Evolutionary conservation across 2,888 invertebrate genomes (phyloP).

Genomic region (Acronicta aceris): DNA sequence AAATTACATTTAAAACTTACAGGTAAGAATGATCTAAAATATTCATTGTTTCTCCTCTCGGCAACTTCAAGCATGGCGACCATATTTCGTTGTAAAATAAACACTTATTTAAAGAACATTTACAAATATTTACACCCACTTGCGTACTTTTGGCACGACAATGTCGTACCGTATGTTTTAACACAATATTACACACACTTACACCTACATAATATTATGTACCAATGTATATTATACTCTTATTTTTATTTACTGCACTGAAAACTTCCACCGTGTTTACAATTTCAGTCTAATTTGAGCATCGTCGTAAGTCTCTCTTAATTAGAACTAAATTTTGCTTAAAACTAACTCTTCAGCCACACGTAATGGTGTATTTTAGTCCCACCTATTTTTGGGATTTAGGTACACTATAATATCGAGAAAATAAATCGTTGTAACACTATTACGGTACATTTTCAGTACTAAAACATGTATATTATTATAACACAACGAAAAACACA

Average conservation of each 20-base stretch:
- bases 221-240: slow-evolving; percentile 25
- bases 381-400: slow-evolving; percentile 14
- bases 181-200: slow-evolving; percentile 50
- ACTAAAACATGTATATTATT: slow-evolving; percentile 32
- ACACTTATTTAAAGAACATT: slow-evolving; percentile 71
- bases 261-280: slow-evolving; percentile 28
- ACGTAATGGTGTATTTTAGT: slow-evolving; percentile 49
- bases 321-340: slow-evolving; percentile 33
- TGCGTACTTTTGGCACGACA: slow-evolving; percentile 66
- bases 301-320: slow-evolving; percentile 27
- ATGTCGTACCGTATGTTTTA: slow-evolving; percentile 48
- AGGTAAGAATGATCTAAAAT: slow-evolving; percentile 82
- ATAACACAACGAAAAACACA: slow-evolving; percentile 36
- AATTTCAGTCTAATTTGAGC: slow-evolving; percentile 42
- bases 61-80: slow-evolving; percentile 77
- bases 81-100: slow-evolving; percentile 65
- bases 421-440: slow-evolving; percentile 1
- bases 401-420: not conserved
- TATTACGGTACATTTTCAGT: slow-evolving; percentile 15
- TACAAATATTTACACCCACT: slow-evolving; percentile 73
- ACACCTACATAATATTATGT: slow-evolving; percentile 21
- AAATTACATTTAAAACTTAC: slow-evolving; percentile 82
- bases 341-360: slow-evolving; percentile 35
- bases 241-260: slow-evolving; percentile 45
- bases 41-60: slow-evolving; percentile 77